Percentiles rank a stretch among this genome's conserved stretches.
phyloP scores from a whole-genome alignment of 2,113 vertebrate species.

The Oceanodroma tethys region DNA sequence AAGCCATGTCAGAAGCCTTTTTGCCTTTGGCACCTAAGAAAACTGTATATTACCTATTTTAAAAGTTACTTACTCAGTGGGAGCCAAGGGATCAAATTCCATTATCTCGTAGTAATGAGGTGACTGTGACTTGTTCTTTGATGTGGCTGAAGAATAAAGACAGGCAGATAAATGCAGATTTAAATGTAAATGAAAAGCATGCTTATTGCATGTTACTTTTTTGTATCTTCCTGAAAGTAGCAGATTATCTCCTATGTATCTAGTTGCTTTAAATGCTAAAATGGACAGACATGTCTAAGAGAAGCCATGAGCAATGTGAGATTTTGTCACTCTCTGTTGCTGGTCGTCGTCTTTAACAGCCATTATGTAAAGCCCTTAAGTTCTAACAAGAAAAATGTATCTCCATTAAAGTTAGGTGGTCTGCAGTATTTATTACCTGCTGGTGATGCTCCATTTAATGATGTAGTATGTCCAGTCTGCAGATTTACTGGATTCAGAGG shows the following conservation, averaged over 20 bases:
- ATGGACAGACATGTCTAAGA: not conserved
- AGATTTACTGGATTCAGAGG: constrained; percentile 63
- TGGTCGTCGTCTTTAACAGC: not conserved
- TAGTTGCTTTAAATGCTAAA: not conserved
- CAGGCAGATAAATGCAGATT: not conserved
- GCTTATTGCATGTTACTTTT: not conserved
- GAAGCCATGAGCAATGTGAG: not conserved
- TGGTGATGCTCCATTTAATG: not conserved
- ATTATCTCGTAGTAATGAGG: constrained; percentile 76
- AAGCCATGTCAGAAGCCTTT: not conserved
- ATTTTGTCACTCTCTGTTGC: not conserved
- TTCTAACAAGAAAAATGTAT: not conserved
- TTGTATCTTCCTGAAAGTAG: not conserved
- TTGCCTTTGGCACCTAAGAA: not conserved
- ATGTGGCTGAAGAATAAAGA: constrained; percentile 14
- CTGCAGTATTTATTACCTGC: constrained; percentile 47
- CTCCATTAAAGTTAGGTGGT: not conserved
- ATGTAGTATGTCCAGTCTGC: not conserved
- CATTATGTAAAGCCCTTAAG: not conserved
- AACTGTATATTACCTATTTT: not conserved
- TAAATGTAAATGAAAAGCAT: not conserved
- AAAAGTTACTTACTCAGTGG: constrained; percentile 75
- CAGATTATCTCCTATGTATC: not conserved
- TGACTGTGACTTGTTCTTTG: constrained; percentile 55
- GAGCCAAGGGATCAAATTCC: constrained; percentile 81